These are phyloP conservation scores for Aplochiton taeniatus DNA, from an alignment of 2,797 vertebrate species.

Conservation along the genomic window DNA sequence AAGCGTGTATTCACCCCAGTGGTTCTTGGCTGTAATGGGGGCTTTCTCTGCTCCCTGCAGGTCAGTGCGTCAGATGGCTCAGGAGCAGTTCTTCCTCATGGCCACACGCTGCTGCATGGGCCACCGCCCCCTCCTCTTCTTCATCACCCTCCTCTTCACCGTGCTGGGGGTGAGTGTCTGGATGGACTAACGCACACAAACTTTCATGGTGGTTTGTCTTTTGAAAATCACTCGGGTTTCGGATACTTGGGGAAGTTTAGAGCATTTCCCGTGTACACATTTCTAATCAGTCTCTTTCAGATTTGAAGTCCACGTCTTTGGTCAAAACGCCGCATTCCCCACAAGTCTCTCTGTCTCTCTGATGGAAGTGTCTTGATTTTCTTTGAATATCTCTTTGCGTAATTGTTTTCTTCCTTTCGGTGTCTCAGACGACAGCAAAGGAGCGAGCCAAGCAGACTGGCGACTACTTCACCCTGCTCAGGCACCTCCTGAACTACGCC, in stretches of 20 bases:
- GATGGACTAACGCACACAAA: neutral
- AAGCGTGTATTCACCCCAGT: too few relatives aligned
- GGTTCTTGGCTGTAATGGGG: too few relatives aligned
- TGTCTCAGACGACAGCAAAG: constrained; percentile 84
- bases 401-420: neutral
- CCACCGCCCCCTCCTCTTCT: constrained; percentile 89
- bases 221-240: too few relatives aligned
- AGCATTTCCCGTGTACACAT: too few relatives aligned
- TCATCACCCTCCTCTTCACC: constrained; percentile 89
- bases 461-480: constrained; percentile 87
- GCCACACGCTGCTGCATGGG: constrained; percentile 91
- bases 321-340: too few relatives aligned
- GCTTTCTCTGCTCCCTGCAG: constrained; percentile 50
- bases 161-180: constrained; percentile 84
- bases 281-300: too few relatives aligned
- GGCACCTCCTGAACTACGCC: constrained; percentile 89
- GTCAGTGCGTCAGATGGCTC: constrained; percentile 88
- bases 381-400: neutral
- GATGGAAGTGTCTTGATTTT: neutral
- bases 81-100: constrained; percentile 92
- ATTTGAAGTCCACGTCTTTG: too few relatives aligned
- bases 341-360: too few relatives aligned
- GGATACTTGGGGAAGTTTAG: too few relatives aligned
- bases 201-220: too few relatives aligned
- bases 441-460: constrained; percentile 87